These are phyloP conservation scores for Syngnathus typhle DNA, from an alignment of 2,113 vertebrate genomes.

Conservation along the genomic window DNA sequence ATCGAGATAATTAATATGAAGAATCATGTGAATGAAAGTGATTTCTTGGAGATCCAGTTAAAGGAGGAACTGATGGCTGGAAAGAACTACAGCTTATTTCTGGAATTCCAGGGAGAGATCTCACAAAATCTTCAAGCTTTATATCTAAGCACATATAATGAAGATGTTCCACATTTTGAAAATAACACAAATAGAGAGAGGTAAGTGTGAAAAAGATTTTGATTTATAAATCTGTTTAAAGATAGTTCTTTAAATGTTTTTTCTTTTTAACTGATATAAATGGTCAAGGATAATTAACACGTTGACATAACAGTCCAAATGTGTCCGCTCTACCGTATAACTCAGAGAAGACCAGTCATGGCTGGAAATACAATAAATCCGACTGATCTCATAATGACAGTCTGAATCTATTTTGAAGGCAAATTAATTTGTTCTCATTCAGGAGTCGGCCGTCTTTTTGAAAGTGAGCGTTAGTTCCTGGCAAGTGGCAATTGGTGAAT, in stretches of 20 bases:
- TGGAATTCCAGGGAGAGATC: slow-evolving; percentile 70
- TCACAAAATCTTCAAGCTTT: slow-evolving; percentile 68
- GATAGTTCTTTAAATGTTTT: background rate
- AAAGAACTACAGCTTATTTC: slow-evolving; percentile 66
- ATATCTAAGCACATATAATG: slow-evolving; percentile 77
- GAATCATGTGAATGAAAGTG: slow-evolving; percentile 14
- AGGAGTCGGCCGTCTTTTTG: background rate
- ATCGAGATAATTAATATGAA: accelerated
- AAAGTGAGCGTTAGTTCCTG: too few species aligned
- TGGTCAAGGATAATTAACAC: background rate
- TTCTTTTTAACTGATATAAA: background rate
- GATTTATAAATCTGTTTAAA: background rate
- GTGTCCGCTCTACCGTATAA: background rate
- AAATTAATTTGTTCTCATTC: background rate
- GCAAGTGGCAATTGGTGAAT: too few species aligned
- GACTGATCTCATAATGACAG: background rate
- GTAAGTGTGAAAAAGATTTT: slow-evolving; percentile 34
- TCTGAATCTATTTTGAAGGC: background rate
- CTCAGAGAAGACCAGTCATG: background rate
- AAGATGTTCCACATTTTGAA: slow-evolving; percentile 5
- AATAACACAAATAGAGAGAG: slow-evolving; percentile 15
- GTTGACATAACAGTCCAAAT: background rate
- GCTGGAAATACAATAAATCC: background rate
- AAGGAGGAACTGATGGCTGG: accelerated
- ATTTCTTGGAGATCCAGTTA: slow-evolving; percentile 79